These are phyloP conservation scores for Leptoclinus maculatus DNA, from an alignment of 2,797 vertebrate genomes.

Conservation along the genomic window DNA sequence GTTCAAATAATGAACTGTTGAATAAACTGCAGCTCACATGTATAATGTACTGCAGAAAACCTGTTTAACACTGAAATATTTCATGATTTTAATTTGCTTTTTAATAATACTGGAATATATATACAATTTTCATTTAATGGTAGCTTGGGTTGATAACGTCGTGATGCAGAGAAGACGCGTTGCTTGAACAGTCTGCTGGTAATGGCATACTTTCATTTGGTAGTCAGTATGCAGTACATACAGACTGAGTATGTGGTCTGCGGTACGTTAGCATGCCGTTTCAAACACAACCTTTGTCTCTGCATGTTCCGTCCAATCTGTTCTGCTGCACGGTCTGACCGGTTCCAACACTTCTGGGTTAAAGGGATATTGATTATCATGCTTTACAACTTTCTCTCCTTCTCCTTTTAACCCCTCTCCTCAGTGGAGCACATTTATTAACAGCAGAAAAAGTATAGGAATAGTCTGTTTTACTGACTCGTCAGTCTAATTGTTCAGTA, in stretches of 20 bases:
- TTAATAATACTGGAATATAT: not conserved
- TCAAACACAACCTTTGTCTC: not conserved
- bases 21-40: not conserved
- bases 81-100: not conserved
- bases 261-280: not conserved
- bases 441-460: not conserved
- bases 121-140: not conserved
- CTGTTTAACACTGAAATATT: not conserved
- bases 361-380: not conserved
- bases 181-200: not conserved
- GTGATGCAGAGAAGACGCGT: not conserved
- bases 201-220: not conserved
- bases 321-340: not conserved
- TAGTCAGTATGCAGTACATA: not conserved
- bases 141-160: not conserved
- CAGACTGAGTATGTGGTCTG: not conserved
- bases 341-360: not conserved
- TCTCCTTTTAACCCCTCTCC: not conserved
- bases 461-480: not conserved
- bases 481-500: not conserved
- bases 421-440: not conserved
- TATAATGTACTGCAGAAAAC: not conserved
- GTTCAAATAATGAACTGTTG: not conserved
- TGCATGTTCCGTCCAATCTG: not conserved
- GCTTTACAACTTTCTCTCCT: not conserved